Base-by-base conservation (phyloP, 2,888 invertebrate genomes). In the Altica lythri region DNA sequence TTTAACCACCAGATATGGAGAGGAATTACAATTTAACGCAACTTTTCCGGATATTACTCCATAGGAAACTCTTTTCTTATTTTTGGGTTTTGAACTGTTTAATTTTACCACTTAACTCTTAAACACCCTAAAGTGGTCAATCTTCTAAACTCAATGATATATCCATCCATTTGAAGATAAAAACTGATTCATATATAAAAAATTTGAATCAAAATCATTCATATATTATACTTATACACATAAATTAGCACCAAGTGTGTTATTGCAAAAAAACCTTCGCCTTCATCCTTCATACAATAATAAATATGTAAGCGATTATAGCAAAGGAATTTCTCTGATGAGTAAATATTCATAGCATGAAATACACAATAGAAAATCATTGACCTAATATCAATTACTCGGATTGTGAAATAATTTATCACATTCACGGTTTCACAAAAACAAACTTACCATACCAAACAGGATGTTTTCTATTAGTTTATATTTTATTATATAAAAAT, bases 381-480 rank as follows among this genome's bases (percentile, higher is more conserved):
- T 55, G 55, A 55, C 55, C 55, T 22, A 55, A 25, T 45, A 55
- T 46, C 38, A 29, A 55, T 55, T 46, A 49, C 34, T 18, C 34
- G 30, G 48, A 45, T 53, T 53, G 46, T 32, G 42, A 47, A 46
- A 53, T 37, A 16, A 38, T 47, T 47, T 38, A 38, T 47, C 18
- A 29, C 47, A 37, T 47, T 47, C n/a, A 38, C 37, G 17, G 8
- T 34, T 43, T 51, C 18, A 35, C 29, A 34, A 48, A 47, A 40
- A 42, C 19, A 42, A 29, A 27, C 19, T 2, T 48, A 16, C n/a
- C 4, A 35, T 9, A 30, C n/a, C 37, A 49, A 38, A 32, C 32
- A 40, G 40, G 40, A 40, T 49, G 17, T 49, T 40, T 37, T 47
- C 9, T 27, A 29, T 35, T 35, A 35, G n/a, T n/a, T n/a, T n/a